phyloP scores from a whole-genome alignment of 2,113 vertebrate species.

The Uria lomvia region DNA sequence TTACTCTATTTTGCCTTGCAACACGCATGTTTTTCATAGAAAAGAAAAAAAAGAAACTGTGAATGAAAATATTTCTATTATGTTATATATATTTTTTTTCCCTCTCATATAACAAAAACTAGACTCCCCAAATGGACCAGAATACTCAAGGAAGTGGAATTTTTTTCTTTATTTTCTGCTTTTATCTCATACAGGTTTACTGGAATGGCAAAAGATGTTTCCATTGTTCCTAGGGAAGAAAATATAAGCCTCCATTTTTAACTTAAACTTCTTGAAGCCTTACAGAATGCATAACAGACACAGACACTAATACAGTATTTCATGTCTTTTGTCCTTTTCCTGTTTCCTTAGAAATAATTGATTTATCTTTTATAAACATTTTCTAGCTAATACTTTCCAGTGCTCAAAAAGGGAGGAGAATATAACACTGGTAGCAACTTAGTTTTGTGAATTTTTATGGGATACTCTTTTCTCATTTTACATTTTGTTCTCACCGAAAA shows the following conservation, averaged over 20 bases:
- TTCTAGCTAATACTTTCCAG: neutral
- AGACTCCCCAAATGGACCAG: neutral
- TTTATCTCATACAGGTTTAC: neutral
- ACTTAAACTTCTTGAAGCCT: neutral
- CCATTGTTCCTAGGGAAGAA: neutral
- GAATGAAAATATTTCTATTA: neutral
- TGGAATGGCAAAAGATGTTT: neutral
- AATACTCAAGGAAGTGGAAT: neutral
- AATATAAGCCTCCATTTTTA: neutral
- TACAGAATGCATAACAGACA: neutral
- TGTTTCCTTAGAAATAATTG: neutral
- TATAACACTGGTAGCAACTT: neutral
- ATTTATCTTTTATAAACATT: neutral
- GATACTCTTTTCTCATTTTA: neutral
- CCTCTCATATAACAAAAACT: neutral
- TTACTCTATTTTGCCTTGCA: neutral
- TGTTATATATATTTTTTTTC: neutral
- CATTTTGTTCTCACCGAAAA: neutral
- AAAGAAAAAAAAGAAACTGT: neutral
- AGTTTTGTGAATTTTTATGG: neutral
- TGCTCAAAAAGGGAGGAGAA: neutral
- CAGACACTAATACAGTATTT: neutral
- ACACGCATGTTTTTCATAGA: neutral
- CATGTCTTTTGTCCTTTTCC: neutral
- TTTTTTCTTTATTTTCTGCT: neutral